phyloP scores from a whole-genome alignment of 2,113 vertebrate species.

The Cariama cristata region DNA sequence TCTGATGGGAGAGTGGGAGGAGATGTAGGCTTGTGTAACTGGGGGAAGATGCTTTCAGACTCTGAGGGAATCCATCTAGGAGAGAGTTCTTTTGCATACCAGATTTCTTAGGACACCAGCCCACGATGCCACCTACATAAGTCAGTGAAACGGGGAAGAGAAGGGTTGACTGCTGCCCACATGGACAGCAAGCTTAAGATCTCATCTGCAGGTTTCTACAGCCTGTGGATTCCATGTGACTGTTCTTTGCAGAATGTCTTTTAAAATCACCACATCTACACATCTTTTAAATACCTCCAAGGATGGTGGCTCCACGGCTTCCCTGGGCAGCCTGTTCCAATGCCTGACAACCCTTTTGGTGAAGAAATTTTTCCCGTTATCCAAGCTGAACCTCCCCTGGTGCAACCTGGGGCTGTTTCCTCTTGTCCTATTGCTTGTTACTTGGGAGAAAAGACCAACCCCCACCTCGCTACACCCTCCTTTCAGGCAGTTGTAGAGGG shows the following conservation, averaged over 20 bases:
- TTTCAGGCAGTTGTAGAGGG: too few relatives aligned
- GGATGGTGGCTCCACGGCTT: too few relatives aligned
- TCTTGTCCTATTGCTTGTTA: too few relatives aligned
- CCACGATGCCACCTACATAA: fast-evolving
- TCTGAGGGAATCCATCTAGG: not conserved
- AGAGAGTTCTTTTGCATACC: not conserved
- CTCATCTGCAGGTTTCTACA: not conserved
- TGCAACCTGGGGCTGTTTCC: too few relatives aligned
- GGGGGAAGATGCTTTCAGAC: not conserved
- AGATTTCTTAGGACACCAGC: not conserved
- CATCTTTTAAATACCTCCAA: too few relatives aligned
- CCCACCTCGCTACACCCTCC: too few relatives aligned
- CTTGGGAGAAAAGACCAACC: too few relatives aligned
- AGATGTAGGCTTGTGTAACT: not conserved
- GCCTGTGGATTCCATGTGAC: not conserved
- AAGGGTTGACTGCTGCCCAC: not conserved
- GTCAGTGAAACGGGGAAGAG: not conserved
- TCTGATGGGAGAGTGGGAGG: not conserved
- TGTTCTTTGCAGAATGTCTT: not conserved
- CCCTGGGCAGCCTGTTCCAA: too few relatives aligned
- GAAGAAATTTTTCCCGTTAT: too few relatives aligned
- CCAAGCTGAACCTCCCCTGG: too few relatives aligned
- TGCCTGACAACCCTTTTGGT: too few relatives aligned
- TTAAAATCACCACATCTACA: not conserved
- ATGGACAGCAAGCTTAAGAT: not conserved